These are phyloP conservation scores for Globodera ellingtonae DNA, from an alignment of 1,140 invertebrate species.

Conservation along the genomic window DNA sequence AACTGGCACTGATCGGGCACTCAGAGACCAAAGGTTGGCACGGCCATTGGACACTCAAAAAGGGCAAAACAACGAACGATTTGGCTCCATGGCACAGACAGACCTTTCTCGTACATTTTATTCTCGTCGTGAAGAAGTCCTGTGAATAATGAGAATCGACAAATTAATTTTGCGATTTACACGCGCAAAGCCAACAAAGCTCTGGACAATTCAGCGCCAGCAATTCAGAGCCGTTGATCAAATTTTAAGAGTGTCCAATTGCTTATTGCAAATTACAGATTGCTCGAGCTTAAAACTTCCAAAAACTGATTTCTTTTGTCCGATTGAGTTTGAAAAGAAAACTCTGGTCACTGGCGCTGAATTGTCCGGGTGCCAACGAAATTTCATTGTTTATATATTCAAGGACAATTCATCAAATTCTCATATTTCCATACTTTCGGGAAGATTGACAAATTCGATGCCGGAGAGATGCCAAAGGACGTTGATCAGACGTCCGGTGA, in stretches of 20 bases:
- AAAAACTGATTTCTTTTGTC: too few species aligned
- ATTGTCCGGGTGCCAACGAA: too few species aligned
- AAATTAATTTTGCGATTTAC: neutral
- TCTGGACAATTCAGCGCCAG: too few species aligned
- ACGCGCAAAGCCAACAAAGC: too few species aligned
- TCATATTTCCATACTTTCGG: conserved; percentile 48
- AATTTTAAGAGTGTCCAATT: too few species aligned
- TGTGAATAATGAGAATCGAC: neutral
- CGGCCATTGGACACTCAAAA: conserved; percentile 11
- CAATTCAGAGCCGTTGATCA: too few species aligned
- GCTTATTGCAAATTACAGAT: too few species aligned
- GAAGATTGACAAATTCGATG: conserved; percentile 63
- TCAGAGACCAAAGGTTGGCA: conserved; percentile 57
- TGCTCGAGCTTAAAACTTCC: too few species aligned
- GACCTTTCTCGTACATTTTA: conserved; percentile 49
- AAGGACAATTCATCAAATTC: too few species aligned
- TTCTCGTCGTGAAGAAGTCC: conserved; percentile 56
- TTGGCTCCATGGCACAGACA: neutral
- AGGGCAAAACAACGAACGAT: neutral
- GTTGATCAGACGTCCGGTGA: conserved; percentile 51
- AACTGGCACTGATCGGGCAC: conserved; percentile 46
- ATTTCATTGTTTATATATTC: too few species aligned
- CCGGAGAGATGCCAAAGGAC: conserved; percentile 61
- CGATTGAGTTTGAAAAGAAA: too few species aligned
- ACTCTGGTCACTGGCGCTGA: too few species aligned